A percentile compares a stretch with the other conserved stretches of the same genome.
Conservation (phyloP, 2,888 invertebrate genomes). For the Panopea generosa region DNA sequence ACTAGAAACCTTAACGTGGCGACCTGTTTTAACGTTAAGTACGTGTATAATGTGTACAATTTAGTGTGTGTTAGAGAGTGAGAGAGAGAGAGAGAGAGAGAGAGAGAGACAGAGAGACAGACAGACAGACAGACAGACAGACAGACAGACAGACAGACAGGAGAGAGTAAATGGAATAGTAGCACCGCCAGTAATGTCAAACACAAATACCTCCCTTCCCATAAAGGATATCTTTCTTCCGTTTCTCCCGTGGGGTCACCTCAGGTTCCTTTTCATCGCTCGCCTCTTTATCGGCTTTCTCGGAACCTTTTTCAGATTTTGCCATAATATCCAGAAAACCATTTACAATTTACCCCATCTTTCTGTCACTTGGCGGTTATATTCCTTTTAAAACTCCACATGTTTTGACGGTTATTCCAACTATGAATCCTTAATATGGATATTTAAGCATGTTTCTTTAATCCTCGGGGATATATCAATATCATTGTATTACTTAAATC, state of each 20-base stretch:
- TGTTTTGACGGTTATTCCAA: neutral
- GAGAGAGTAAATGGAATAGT: too few relatives aligned
- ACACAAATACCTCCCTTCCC: conserved; percentile 53
- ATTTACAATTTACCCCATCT: conserved; percentile 24
- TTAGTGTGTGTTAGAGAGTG: too few relatives aligned
- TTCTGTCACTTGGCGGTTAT: neutral
- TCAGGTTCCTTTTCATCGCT: conserved; percentile 18
- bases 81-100: too few relatives aligned
- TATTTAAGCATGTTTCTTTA: neutral
- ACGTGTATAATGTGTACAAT: too few relatives aligned
- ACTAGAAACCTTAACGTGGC: too few relatives aligned
- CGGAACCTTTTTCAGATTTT: conserved; percentile 60
- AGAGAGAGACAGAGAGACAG: too few relatives aligned
- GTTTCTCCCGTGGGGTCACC: conserved; percentile 44
- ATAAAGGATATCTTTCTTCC: conserved; percentile 48
- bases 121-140: too few relatives aligned
- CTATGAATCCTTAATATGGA: neutral
- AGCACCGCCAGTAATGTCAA: too few relatives aligned
- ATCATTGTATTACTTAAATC: conserved; percentile 4
- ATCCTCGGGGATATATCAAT: conserved; percentile 2
- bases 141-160: too few relatives aligned
- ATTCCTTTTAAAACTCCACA: too few relatives aligned
- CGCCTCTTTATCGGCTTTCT: conserved; percentile 45
- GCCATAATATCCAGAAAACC: conserved; percentile 36
- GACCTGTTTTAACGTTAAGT: too few relatives aligned